These are phyloP conservation scores for Oryzaephilus surinamensis DNA, from an alignment of 1,140 invertebrate genomes.

Conservation along the genomic window DNA sequence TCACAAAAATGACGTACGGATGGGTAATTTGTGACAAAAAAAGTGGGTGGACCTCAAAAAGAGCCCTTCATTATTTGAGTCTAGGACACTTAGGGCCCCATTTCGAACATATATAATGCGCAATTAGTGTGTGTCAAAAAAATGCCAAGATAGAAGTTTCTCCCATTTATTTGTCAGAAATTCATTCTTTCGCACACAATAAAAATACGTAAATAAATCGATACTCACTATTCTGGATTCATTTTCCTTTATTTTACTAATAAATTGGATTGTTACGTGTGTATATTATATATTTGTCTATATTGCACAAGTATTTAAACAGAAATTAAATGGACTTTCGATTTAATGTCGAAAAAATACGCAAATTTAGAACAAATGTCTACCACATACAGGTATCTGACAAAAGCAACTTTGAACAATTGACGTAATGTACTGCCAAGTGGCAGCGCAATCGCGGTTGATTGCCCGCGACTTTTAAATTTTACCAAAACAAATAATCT, in stretches of 20 bases:
- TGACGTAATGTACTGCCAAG: too few species aligned
- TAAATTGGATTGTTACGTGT: neutral
- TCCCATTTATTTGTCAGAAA: slow-evolving; percentile 1
- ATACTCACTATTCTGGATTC: slow-evolving; percentile 38
- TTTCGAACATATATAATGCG: slow-evolving; percentile 14
- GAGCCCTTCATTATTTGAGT: neutral
- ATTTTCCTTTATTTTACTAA: slow-evolving; percentile 20
- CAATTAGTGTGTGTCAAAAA: slow-evolving; percentile 17
- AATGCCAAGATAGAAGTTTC: too few species aligned
- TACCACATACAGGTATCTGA: too few species aligned
- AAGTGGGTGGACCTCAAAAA: too few species aligned
- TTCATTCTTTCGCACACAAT: slow-evolving; percentile 10
- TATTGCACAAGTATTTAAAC: too few species aligned
- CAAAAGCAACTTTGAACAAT: too few species aligned
- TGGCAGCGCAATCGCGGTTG: too few species aligned
- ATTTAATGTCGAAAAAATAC: neutral
- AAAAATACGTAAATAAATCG: slow-evolving; percentile 27
- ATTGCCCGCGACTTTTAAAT: too few species aligned
- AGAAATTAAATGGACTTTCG: neutral
- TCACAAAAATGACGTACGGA: too few species aligned
- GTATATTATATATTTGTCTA: slow-evolving; percentile 1
- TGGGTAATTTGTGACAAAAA: too few species aligned
- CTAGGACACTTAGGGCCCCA: slow-evolving; percentile 2
- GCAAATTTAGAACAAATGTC: neutral
- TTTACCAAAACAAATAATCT: too few species aligned